Evolutionary conservation across 2,797 vertebrate genomes (phyloP), one percentile per base, ranked within the genome.

Genomic region (Falco biarmicus): DNA sequence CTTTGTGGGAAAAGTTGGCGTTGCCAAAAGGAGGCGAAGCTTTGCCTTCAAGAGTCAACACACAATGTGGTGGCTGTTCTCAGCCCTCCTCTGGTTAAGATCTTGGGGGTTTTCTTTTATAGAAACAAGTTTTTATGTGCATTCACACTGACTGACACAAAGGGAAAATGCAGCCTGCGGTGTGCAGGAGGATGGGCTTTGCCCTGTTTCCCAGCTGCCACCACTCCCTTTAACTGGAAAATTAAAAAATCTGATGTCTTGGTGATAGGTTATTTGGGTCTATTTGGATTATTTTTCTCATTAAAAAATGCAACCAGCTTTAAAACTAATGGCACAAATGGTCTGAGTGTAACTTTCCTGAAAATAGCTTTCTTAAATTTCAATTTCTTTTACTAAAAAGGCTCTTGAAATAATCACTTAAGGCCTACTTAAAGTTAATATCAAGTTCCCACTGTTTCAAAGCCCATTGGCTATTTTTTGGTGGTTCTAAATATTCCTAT

Each of bases 31-130:
- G 59, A 79, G 47, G 19, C 0, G 0, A 32, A 93, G 11, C 13
- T 57, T 68, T 0, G 0, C 18, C 21, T 59, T 21, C 2, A 3
- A 21, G 56, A 66, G 9, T 6, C 51, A 18, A 0, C 39, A 16
- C 64, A 21, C 13, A 78, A n/a, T 1, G 2, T 7, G 57, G 45
- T 51, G 75, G 31, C 64, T 92, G 53, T 51, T 74, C 78, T 54
- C 68, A 61, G 25, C 47, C 37, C 50, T 68, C 11, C 48, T 61
- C 16, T 60, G 41, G 2, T 14, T 65, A 60, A 69, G 61, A 43
- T 25, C 26, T 78, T 1, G 1, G 56, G 3, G 10, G 5, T 74
- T 83, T 79, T 41, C 50, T 64, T 54, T 22, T 26, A 13, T 1
- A 34, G n/a, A 48, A 76, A 20, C 20, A 24, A 54, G 9, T 37